Percentiles rank a stretch among this genome's conserved stretches.
Conservation (phyloP, 2,888 invertebrate species). For the Ormyrus nitidulus region DNA sequence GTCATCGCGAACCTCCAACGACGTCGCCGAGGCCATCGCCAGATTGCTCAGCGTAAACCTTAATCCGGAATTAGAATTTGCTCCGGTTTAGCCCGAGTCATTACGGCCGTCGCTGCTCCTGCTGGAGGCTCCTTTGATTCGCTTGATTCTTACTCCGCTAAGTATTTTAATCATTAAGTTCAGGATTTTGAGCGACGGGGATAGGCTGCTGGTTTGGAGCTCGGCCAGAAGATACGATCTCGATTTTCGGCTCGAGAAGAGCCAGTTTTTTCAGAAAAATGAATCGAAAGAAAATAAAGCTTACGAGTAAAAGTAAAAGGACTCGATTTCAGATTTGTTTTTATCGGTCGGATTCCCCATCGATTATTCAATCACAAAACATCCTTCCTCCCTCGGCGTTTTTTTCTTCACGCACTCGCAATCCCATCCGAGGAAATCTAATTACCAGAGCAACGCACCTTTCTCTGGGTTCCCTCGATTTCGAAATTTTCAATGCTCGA, state of each 20-base stretch:
- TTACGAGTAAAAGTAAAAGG: neutral
- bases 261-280: too few species aligned
- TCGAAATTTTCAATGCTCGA: conserved; percentile 65
- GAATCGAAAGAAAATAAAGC: neutral
- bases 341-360: too few species aligned
- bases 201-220: too few species aligned
- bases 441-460: neutral
- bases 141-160: neutral
- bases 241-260: too few species aligned
- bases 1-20: conserved; percentile 55
- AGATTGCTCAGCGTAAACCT: conserved; percentile 65
- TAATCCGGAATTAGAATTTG: conserved; percentile 68
- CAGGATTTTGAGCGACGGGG: too few species aligned
- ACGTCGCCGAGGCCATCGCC: conserved; percentile 57
- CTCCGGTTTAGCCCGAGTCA: conserved; percentile 10
- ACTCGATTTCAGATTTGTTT: too few species aligned
- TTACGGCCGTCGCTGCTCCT: conserved; percentile 21
- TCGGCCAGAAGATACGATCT: too few species aligned
- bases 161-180: too few species aligned
- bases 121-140: conserved; percentile 8
- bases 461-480: conserved; percentile 11
- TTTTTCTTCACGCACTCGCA: too few species aligned
- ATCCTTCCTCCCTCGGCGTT: too few species aligned
- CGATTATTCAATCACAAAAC: too few species aligned
- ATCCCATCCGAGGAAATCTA: too few species aligned